These are phyloP conservation scores for Tautogolabrus adspersus DNA, from an alignment of 2,113 vertebrate genomes.

Conservation along the genomic window DNA sequence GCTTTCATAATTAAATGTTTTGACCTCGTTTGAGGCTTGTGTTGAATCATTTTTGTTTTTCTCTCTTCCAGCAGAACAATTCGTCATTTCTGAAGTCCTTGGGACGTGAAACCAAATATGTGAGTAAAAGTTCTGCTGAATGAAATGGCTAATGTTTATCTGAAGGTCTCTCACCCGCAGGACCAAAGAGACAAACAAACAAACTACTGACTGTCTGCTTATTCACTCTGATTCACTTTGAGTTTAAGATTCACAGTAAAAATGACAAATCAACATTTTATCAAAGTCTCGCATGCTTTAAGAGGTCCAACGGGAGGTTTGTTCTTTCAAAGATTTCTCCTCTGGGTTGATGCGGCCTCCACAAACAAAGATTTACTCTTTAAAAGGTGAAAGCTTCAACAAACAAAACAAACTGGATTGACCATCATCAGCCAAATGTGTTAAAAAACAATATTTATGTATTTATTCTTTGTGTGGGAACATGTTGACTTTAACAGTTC, in stretches of 20 bases:
- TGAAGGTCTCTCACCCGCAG: neutral
- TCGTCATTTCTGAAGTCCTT: constrained; percentile 82
- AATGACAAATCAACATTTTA: neutral
- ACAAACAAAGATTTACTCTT: no score
- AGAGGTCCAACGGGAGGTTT: neutral
- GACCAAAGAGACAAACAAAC: neutral
- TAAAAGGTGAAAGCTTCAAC: no score
- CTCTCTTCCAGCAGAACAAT: constrained; percentile 67
- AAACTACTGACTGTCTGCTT: neutral
- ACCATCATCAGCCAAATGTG: no score
- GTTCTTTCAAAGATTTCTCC: neutral
- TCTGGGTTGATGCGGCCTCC: no score
- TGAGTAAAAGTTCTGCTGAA: constrained; percentile 78
- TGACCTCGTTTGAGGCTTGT: neutral
- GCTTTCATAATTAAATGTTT: neutral
- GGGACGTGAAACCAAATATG: constrained; percentile 97
- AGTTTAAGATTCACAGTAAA: no score
- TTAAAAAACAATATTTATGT: no score
- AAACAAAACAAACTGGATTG: no score
- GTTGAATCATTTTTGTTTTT: neutral
- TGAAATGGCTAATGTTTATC: neutral
- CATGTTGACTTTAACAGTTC: no score
- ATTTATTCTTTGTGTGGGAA: no score
- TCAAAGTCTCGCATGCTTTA: neutral
- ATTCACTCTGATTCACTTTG: neutral